Evolutionary conservation across 2,888 invertebrate species (phyloP), one percentile per base, ranked within the genome.

Genomic region (Oxytorus armatus): DNA sequence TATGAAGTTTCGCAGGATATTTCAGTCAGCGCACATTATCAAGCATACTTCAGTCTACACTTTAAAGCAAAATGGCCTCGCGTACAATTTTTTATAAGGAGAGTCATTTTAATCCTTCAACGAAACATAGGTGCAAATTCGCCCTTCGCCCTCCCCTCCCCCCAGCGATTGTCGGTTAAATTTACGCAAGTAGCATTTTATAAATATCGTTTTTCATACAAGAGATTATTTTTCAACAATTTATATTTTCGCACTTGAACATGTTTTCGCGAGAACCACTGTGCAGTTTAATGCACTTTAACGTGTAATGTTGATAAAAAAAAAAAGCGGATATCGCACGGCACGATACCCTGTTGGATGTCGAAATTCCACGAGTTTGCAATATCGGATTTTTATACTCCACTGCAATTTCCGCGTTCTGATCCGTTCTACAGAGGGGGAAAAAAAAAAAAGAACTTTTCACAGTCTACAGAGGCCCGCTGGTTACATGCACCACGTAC

Each of bases 341-440:
- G 2, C 18, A 29, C 10, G n/a, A 57, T 33, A 47, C 47, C 44
- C 16, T 36, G 53, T 21, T 44, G 44, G 63, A 44, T 51, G 65
- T 73, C 63, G 73, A 51, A 65, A 65, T 44, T 73, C 73, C 33
- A 21, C 21, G 53, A 53, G 55, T 65, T 65, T 74, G 73, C 29
- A 44, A 65, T 74, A 74, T 74, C 57, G 65, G 57, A 74, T 74
- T 66, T 74, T 66, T 74, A 21, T 66, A 57, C 57, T 44, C 44
- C 36, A 36, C 36, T 57, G 65, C 65, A 66, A 74, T 74, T 66
- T 74, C 47, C 74, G 55, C 14, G 53, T 65, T 65, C 53, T 63
- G 25, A 73, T 74, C 47, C 44, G 33, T 65, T 55, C 65, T n/a
- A n/a, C n/a, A n/a, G n/a, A n/a, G n/a, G n/a, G 42, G 11, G 18